Evolutionary conservation across 2,888 invertebrate genomes (phyloP), one percentile per base, ranked within the genome.

Genomic region (Brenthis daphne): DNA sequence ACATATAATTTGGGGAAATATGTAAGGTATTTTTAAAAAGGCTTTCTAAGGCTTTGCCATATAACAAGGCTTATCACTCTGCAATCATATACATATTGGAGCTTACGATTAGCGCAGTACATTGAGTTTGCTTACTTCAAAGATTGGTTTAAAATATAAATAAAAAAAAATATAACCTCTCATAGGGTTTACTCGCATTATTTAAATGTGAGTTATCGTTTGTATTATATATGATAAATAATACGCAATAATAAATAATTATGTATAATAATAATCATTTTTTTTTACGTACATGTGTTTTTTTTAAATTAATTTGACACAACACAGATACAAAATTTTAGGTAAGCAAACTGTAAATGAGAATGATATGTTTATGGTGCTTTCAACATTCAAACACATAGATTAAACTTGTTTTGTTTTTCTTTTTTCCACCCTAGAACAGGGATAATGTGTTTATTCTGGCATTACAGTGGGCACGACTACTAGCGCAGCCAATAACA

Each of bases 401-500:
- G 33, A 61, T 61, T 67, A 67, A 67, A 56, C 20, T 20, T 16
- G 13, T 37, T 53, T 29, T 54, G 14, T 54, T 61, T 60, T 61
- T 24, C 0, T 13, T 14, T 47, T 13, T 57, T 61, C 24, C 20
- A 13, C n/a, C 50, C n/a, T 20, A 61, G 66, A 48, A 6, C 51
- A 61, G 65, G 24, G 48, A 50, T 69, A 67, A 69, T 60, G 58
- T 56, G 50, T 60, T 53, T 57, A 51, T 68, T 64, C 73, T 70
- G 55, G 69, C 65, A 29, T 85, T 83, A 8, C 87, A 91, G 90
- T 85, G 69, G 91, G 91, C 47, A 87, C 90, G 2, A 90, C 92
- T n/a, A 90, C 91, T 16, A 86, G 86, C n/a, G 81, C 88, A 0
- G 87, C 92, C 12, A 92, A 91, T 74, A 92, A 88, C 73, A 92